Conservation (phyloP, 2,888 invertebrate genomes). For the Cheilosia urbana region DNA sequence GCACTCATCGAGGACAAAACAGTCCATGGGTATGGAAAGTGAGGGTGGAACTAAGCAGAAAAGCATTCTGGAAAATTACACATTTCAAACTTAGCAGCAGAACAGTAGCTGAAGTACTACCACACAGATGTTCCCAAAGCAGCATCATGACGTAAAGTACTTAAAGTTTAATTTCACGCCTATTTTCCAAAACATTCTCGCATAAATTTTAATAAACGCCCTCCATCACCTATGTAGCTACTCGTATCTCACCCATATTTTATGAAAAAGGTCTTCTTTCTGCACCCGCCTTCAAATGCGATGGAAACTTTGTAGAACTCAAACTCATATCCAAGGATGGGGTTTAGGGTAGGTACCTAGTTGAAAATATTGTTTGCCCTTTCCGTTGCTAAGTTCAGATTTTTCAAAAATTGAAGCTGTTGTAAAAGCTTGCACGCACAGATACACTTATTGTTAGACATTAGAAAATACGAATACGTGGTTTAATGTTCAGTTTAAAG, state of each 20-base stretch:
- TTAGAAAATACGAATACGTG: not conserved
- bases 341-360: not conserved
- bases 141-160: slow-evolving; percentile 53
- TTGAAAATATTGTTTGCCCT: slow-evolving; percentile 34
- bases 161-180: slow-evolving; percentile 65
- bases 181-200: slow-evolving; percentile 56
- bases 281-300: slow-evolving; percentile 54
- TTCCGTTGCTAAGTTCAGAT: slow-evolving; percentile 8
- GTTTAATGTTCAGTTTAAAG: not conserved
- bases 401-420: slow-evolving; percentile 36
- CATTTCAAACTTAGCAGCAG: slow-evolving; percentile 34
- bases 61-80: slow-evolving; percentile 51
- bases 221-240: slow-evolving; percentile 22
- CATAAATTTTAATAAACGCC: slow-evolving; percentile 58
- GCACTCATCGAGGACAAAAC: slow-evolving; percentile 7
- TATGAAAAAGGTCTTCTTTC: slow-evolving; percentile 44
- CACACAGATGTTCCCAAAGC: slow-evolving; percentile 55
- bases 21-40: not conserved
- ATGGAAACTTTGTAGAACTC: slow-evolving; percentile 33
- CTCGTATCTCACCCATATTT: slow-evolving; percentile 2
- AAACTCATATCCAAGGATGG: slow-evolving; percentile 39
- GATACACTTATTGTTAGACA: not conserved
- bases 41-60: slow-evolving; percentile 1
- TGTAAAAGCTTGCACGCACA: slow-evolving; percentile 7
- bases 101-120: slow-evolving; percentile 19